A percentile compares a stretch with the other conserved stretches of the same genome.
These are phyloP conservation scores for Aegithalos caudatus DNA, from an alignment of 2,113 vertebrate genomes.

Conservation along the genomic window DNA sequence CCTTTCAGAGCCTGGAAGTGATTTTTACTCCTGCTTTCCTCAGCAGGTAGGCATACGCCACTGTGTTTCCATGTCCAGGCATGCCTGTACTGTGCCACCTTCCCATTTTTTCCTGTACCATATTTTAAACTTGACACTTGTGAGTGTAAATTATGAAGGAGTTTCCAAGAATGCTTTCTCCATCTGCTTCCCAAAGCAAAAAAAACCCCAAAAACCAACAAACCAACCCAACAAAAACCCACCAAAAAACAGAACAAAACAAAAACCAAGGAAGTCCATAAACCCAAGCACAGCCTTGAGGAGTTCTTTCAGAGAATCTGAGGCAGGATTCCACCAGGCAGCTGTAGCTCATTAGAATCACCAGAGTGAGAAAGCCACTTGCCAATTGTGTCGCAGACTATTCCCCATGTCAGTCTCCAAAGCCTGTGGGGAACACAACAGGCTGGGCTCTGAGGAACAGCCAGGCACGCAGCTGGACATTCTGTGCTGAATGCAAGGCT, in stretches of 20 bases:
- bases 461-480: background rate
- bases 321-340: slow-evolving; percentile 57
- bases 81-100: background rate
- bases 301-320: slow-evolving; percentile 35
- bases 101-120: background rate
- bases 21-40: background rate
- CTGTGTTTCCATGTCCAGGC: background rate
- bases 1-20: background rate
- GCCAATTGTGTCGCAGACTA: slow-evolving; percentile 44
- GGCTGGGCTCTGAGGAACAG: background rate
- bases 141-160: background rate
- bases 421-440: background rate
- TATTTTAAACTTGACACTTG: background rate
- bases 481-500: background rate
- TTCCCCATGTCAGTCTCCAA: slow-evolving; percentile 48
- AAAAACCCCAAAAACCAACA: background rate
- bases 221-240: no score
- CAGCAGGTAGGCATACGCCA: background rate
- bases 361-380: slow-evolving; percentile 63
- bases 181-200: background rate
- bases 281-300: slow-evolving; percentile 20
- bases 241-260: background rate
- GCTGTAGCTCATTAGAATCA: slow-evolving; percentile 63
- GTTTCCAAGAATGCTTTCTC: background rate
- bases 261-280: background rate